Conservation (phyloP, 2,113 vertebrate species). For the Hippolais icterina region DNA sequence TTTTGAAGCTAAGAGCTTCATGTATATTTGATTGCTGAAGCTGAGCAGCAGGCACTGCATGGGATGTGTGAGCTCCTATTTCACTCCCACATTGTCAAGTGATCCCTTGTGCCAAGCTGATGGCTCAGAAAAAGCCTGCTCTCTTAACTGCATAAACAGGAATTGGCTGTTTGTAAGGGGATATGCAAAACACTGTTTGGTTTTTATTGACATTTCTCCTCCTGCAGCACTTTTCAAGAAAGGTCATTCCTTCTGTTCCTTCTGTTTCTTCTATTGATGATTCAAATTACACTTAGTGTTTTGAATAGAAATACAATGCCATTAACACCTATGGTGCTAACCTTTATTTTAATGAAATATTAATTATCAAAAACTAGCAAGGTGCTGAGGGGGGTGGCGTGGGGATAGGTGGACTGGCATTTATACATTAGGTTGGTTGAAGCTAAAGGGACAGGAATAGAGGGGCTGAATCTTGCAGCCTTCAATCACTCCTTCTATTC, state of each 20-base stretch:
- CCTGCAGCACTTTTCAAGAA: conserved; percentile 40
- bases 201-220: conserved; percentile 60
- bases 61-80: conserved; percentile 32
- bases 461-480: neutral
- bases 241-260: conserved; percentile 47
- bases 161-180: conserved; percentile 35
- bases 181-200: neutral
- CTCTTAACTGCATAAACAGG: neutral
- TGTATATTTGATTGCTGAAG: conserved; percentile 48
- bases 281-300: conserved; percentile 47
- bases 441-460: neutral
- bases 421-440: neutral
- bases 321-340: conserved; percentile 43
- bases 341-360: conserved; percentile 61
- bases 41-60: neutral
- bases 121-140: neutral
- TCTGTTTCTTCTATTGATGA: conserved; percentile 39
- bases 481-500: neutral
- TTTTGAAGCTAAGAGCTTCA: conserved; percentile 29
- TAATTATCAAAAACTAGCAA: conserved; percentile 14
- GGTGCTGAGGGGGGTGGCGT: neutral
- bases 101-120: neutral
- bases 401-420: neutral
- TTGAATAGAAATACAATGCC: conserved; percentile 6
- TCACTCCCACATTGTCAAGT: conserved; percentile 10